These are phyloP conservation scores for Zalophus californianus DNA, from an alignment of 2,797 vertebrate genomes.

Conservation along the genomic window DNA sequence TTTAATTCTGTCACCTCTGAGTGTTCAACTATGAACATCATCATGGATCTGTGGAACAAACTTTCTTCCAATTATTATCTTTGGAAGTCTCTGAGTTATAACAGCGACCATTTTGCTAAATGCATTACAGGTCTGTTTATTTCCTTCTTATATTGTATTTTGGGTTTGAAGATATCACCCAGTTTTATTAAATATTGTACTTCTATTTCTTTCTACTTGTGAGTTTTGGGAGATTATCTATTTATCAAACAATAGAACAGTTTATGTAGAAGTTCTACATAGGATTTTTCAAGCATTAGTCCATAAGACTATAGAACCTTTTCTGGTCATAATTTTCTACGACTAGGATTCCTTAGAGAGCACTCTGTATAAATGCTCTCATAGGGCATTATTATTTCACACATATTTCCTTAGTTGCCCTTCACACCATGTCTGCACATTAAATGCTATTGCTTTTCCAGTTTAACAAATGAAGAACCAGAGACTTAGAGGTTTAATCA, in stretches of 20 bases:
- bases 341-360: not conserved
- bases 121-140: not conserved
- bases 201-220: not conserved
- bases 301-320: not conserved
- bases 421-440: not conserved
- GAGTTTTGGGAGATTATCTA: not conserved
- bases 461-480: not conserved
- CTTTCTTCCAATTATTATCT: not conserved
- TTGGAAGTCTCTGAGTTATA: not conserved
- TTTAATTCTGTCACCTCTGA: not conserved
- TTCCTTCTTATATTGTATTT: not conserved
- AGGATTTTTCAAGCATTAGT: not conserved
- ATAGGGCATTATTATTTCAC: not conserved
- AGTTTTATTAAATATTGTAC: not conserved
- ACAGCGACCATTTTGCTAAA: not conserved
- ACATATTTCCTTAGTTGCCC: not conserved
- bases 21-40: not conserved
- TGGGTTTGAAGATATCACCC: not conserved
- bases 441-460: not conserved
- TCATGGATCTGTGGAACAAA: not conserved
- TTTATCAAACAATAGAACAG: not conserved
- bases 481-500: not conserved
- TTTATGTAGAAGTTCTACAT: not conserved
- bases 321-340: not conserved
- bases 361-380: not conserved